Evolutionary conservation across 2,888 invertebrate species (phyloP), one percentile per base, ranked within the genome.

Genomic region (Magallana nippona): DNA sequence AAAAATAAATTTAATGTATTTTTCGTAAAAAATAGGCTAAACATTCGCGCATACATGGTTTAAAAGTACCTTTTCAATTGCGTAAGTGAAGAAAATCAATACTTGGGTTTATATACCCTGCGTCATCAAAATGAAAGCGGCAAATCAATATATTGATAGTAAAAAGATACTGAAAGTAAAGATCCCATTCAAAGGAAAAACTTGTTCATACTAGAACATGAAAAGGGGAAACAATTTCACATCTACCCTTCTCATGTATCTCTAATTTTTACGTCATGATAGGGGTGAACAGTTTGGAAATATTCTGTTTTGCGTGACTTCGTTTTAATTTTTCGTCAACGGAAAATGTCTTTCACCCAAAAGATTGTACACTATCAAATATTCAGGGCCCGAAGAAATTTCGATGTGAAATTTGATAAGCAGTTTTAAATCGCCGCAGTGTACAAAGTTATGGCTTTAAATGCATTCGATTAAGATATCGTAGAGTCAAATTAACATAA

Each of bases 121-220:
- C 71, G 71, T 71, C 71, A 71, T 22, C 27, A 27, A 32, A 71
- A 71, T 71, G 27, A 71, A 71, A 71, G 71, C 19, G 71, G 71
- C 27, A 71, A 63, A 71, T 71, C 71, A 71, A 71, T 71, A 71
- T 71, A 71, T 71, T 71, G 71, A 71, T 71, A 71, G 32, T 71
- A 71, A 71, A 60, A 71, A 71, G 71, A 71, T 71, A 27, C 71
- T 27, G 71, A 71, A 1, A 71, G 27, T 71, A 71, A 71, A 27
- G 44, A 71, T 71, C 32, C 32, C 32, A 71, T 71, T 71, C 71
- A 71, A 13, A 32, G 13, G 13, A 13, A 60, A 44, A 17, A 32
- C 71, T 13, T 71, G 32, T 71, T 71, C 71, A 27, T 71, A 15
- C 71, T 27, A 32, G 71, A 27, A 13, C 71, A 10, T 22, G 22